These are phyloP conservation scores for Drosophila leontia DNA, from an alignment of 1,140 invertebrate species.

Conservation along the genomic window DNA sequence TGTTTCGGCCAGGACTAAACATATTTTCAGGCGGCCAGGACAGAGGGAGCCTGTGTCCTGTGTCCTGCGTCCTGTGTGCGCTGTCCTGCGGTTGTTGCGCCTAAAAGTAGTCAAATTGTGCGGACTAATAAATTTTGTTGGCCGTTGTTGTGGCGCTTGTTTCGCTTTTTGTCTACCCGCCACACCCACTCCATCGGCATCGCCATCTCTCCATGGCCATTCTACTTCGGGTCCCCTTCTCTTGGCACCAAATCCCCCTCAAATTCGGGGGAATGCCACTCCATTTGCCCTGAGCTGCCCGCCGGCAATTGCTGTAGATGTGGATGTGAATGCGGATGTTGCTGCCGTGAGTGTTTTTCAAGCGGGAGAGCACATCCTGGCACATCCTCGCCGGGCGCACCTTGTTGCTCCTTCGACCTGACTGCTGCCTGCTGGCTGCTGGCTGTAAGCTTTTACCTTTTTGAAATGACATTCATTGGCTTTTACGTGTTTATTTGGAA, in stretches of 20 bases:
- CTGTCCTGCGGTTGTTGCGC: constrained; percentile 78
- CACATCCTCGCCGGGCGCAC: constrained; percentile 63
- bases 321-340: constrained; percentile 40
- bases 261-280: constrained; percentile 54
- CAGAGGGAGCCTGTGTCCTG: constrained; percentile 56
- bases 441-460: constrained; percentile 71
- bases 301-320: constrained; percentile 59
- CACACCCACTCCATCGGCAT: constrained; percentile 15
- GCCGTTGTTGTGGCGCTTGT: constrained; percentile 74
- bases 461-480: constrained; percentile 82
- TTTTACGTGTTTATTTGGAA: constrained; percentile 83
- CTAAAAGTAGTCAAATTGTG: constrained; percentile 83
- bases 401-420: constrained; percentile 65
- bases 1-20: constrained; percentile 60
- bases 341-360: constrained; percentile 60
- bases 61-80: constrained; percentile 41
- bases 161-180: constrained; percentile 61
- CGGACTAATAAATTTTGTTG: constrained; percentile 83
- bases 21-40: constrained; percentile 67
- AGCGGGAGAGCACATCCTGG: constrained; percentile 51
- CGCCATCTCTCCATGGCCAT: neutral
- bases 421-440: constrained; percentile 22
- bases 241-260: constrained; percentile 3
- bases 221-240: neutral
- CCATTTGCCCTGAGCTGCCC: constrained; percentile 70